Conservation (phyloP, 2,888 invertebrate species). For the Poecilus cupreus region DNA sequence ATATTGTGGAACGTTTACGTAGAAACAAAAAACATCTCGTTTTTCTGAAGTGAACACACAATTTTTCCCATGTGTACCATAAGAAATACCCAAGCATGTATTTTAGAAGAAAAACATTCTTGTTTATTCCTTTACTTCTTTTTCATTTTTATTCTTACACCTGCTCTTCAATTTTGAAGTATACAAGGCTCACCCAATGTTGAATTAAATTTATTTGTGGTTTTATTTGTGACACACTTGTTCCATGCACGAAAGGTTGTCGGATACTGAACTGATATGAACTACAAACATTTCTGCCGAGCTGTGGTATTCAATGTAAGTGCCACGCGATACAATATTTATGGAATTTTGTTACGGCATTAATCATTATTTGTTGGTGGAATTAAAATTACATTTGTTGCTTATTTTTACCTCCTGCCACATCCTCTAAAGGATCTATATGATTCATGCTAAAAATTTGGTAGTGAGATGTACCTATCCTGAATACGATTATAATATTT, state of each 20-base stretch:
- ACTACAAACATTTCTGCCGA: background rate
- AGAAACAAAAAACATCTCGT: too few species aligned
- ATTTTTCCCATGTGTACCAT: too few species aligned
- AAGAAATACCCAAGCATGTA: too few species aligned
- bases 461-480: too few species aligned
- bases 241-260: background rate
- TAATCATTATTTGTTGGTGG: background rate
- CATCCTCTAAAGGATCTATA: too few species aligned
- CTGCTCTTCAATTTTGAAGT: background rate
- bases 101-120: too few species aligned
- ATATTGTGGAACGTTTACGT: too few species aligned
- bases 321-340: background rate
- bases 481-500: too few species aligned
- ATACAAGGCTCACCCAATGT: background rate
- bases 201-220: background rate
- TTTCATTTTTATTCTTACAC: background rate
- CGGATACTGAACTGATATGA: background rate
- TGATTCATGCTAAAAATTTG: too few species aligned
- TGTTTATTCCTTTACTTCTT: background rate
- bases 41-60: too few species aligned
- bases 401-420: too few species aligned
- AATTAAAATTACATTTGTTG: too few species aligned
- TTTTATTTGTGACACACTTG: background rate
- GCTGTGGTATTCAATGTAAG: background rate
- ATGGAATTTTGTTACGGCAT: background rate